These are phyloP conservation scores for Phaetusa simplex DNA, from an alignment of 2,113 vertebrate species.

Conservation along the genomic window DNA sequence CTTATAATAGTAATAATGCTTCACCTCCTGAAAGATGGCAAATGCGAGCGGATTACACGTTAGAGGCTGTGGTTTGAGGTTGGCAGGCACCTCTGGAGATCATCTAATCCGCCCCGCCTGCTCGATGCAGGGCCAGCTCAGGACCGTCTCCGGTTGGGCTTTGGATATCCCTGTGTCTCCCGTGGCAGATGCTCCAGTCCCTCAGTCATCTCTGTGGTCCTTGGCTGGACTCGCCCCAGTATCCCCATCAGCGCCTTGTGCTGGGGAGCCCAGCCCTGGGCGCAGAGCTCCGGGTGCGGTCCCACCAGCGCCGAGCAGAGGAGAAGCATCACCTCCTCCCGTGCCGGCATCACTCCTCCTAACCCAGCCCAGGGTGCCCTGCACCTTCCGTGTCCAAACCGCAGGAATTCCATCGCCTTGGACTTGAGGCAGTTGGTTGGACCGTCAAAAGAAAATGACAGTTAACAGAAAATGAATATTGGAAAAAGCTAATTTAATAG, in stretches of 20 bases:
- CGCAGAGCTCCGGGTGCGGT: background rate
- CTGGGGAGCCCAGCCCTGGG: background rate
- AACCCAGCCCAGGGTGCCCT: background rate
- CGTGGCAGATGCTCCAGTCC: background rate
- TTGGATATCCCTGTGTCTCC: background rate
- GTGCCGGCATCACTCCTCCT: background rate
- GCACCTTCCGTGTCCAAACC: background rate
- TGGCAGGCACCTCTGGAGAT: background rate
- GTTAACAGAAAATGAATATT: background rate
- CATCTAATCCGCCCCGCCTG: accelerated
- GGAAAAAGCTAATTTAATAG: background rate
- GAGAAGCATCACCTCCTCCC: background rate
- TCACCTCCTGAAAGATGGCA: background rate
- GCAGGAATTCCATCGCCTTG: background rate
- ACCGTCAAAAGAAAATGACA: background rate
- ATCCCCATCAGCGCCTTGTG: background rate
- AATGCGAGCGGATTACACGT: background rate
- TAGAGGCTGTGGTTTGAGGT: background rate
- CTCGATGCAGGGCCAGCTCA: background rate
- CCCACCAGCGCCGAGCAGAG: background rate
- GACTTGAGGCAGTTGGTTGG: background rate
- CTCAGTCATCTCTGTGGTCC: background rate
- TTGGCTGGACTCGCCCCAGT: background rate
- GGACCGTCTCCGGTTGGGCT: background rate
- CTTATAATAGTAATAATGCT: background rate